phyloP scores from a whole-genome alignment of 2,797 vertebrate species.

The Sebastes trivittatus region DNA sequence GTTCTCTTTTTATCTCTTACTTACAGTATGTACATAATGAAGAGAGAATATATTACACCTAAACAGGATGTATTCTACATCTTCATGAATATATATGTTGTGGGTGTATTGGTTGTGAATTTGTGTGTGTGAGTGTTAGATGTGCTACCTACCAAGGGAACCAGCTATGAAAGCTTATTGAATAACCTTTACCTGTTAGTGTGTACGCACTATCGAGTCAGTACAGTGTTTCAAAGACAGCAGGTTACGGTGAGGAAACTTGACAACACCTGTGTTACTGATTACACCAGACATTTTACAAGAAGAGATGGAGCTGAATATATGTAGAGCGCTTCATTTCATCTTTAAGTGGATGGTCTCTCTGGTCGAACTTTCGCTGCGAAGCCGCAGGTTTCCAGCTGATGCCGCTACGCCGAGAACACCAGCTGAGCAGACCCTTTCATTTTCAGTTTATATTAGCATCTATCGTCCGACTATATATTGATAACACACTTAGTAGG shows the following conservation, averaged over 20 bases:
- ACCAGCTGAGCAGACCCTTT: too few species aligned
- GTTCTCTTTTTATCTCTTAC: conserved; percentile 26
- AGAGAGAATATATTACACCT: neutral
- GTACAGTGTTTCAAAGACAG: too few species aligned
- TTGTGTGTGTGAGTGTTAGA: neutral
- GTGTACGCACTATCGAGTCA: neutral
- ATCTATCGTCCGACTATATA: neutral
- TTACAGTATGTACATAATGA: conserved; percentile 8
- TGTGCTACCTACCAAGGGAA: neutral
- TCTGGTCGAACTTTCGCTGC: too few species aligned
- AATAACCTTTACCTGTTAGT: neutral
- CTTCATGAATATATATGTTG: neutral
- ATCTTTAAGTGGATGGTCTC: too few species aligned
- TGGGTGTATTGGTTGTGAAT: neutral
- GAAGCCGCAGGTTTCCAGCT: too few species aligned
- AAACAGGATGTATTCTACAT: neutral
- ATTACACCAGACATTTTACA: neutral
- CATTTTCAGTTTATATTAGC: too few species aligned
- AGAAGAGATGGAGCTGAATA: too few species aligned
- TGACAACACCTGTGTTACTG: neutral
- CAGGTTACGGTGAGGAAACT: too few species aligned
- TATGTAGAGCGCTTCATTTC: too few species aligned
- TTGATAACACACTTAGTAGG: neutral
- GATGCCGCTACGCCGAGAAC: too few species aligned
- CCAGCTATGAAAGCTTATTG: neutral